A percentile compares a stretch with the other conserved stretches of the same genome.
Evolutionary conservation across 2,888 invertebrate genomes (phyloP).

Genomic region (Iselma pallidipennis): DNA sequence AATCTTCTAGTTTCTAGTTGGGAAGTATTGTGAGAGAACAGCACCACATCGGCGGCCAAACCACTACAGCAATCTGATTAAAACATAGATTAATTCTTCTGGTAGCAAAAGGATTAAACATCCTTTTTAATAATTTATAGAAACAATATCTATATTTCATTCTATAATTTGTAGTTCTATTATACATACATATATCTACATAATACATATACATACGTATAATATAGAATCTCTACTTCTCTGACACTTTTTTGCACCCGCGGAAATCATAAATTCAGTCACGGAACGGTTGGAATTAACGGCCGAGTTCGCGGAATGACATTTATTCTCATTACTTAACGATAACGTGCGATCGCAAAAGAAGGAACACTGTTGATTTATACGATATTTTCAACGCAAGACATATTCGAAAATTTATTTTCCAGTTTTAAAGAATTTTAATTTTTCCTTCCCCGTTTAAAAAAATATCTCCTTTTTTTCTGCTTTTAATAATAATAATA

Average conservation of each 20-base stretch:
- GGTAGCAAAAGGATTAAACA: neutral
- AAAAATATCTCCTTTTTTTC: too few relatives aligned
- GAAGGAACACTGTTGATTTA: slow-evolving; percentile 1
- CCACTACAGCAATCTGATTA: neutral
- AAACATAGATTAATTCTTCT: neutral
- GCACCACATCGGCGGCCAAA: neutral
- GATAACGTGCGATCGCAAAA: slow-evolving; percentile 1
- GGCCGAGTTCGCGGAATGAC: neutral
- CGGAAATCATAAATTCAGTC: slow-evolving; percentile 3
- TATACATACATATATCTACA: too few relatives aligned
- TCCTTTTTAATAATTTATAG: too few relatives aligned
- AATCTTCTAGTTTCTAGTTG: slow-evolving; percentile 1
- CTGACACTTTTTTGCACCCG: neutral
- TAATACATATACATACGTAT: neutral
- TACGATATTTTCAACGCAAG: neutral
- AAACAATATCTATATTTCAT: too few relatives aligned
- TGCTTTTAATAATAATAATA: too few relatives aligned
- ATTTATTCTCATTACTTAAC: slow-evolving; percentile 1
- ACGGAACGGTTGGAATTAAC: slow-evolving; percentile 2
- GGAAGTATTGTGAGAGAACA: neutral
- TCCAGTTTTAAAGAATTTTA: neutral
- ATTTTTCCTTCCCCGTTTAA: neutral
- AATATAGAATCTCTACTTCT: neutral
- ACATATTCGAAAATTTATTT: neutral
- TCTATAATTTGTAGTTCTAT: too few relatives aligned